phyloP scores from a whole-genome alignment of 2,797 vertebrate species.

The Phrynocephalus forsythii region DNA sequence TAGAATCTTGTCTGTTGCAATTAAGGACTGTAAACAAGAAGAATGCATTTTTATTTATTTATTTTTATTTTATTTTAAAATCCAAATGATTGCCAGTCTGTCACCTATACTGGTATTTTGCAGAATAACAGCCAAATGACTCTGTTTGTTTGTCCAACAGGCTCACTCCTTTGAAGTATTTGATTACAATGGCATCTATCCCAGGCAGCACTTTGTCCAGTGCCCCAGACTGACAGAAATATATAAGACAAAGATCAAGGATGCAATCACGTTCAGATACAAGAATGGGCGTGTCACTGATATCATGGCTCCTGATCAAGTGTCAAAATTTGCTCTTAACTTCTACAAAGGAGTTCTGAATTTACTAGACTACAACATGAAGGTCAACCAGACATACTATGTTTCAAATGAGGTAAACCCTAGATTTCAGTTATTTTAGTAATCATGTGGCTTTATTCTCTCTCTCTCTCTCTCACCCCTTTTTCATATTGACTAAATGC shows the following conservation, averaged over 20 bases:
- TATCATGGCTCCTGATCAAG: conserved; percentile 72
- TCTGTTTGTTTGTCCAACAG: conserved; percentile 60
- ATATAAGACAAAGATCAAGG: conserved; percentile 77
- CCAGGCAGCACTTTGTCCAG: conserved; percentile 72
- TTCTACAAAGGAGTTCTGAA: conserved; percentile 81
- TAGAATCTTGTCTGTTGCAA: not conserved
- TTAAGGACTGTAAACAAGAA: not conserved
- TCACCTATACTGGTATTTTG: not conserved
- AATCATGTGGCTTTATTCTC: not conserved
- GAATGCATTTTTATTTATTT: not conserved
- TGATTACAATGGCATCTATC: conserved; percentile 84
- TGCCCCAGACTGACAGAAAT: conserved; percentile 78
- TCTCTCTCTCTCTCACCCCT: not conserved
- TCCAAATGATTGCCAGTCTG: not conserved
- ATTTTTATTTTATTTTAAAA: not conserved
- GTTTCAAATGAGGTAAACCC: conserved; percentile 83
- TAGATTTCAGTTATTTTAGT: not conserved
- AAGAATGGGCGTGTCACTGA: conserved; percentile 77
- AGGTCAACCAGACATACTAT: conserved; percentile 81
- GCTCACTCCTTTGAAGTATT: conserved; percentile 74
- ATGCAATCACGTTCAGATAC: conserved; percentile 83
- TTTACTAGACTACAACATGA: conserved; percentile 81
- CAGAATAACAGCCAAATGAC: not conserved
- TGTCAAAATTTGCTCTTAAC: conserved; percentile 79
- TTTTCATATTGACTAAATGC: rapidly evolving